Evolutionary conservation across 2,888 invertebrate genomes (phyloP).

Genomic region (Anarsia innoxiella): DNA sequence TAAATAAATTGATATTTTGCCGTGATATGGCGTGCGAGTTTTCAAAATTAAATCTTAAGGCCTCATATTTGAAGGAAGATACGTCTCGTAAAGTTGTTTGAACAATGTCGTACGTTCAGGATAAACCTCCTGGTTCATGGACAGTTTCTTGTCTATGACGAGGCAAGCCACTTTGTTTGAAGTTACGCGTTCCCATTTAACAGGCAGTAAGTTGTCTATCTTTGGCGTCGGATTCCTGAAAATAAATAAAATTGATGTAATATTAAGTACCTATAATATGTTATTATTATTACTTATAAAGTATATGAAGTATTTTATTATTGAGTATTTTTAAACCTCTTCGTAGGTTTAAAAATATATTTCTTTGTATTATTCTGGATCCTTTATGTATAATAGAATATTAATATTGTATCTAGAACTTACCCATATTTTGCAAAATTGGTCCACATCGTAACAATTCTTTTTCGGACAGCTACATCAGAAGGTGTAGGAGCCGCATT

Average conservation of each 20-base stretch:
- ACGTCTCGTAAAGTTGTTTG: slow-evolving; percentile 40
- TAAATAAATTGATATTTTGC: too few species aligned
- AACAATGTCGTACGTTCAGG: slow-evolving; percentile 43
- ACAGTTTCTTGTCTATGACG: slow-evolving; percentile 41
- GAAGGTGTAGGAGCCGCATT: slow-evolving; percentile 11
- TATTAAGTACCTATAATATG: too few species aligned
- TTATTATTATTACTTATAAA: too few species aligned
- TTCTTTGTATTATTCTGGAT: too few species aligned
- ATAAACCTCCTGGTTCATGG: slow-evolving; percentile 43
- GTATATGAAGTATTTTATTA: too few species aligned
- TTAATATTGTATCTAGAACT: slow-evolving; percentile 11
- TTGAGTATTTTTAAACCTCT: too few species aligned
- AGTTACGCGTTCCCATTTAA: slow-evolving; percentile 23
- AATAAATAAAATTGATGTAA: slow-evolving; percentile 15
- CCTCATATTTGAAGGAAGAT: neutral
- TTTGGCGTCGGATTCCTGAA: slow-evolving; percentile 31
- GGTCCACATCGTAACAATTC: slow-evolving; percentile 41
- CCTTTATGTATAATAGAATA: too few species aligned
- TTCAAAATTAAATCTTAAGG: too few species aligned
- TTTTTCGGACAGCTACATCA: slow-evolving; percentile 22
- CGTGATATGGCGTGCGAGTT: too few species aligned
- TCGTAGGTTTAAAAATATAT: too few species aligned
- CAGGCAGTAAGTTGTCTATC: slow-evolving; percentile 16
- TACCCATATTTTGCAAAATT: slow-evolving; percentile 47
- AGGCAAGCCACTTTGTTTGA: slow-evolving; percentile 26